Base-by-base conservation (phyloP, 2,888 invertebrate species). In the Dryadula phaetusa region DNA sequence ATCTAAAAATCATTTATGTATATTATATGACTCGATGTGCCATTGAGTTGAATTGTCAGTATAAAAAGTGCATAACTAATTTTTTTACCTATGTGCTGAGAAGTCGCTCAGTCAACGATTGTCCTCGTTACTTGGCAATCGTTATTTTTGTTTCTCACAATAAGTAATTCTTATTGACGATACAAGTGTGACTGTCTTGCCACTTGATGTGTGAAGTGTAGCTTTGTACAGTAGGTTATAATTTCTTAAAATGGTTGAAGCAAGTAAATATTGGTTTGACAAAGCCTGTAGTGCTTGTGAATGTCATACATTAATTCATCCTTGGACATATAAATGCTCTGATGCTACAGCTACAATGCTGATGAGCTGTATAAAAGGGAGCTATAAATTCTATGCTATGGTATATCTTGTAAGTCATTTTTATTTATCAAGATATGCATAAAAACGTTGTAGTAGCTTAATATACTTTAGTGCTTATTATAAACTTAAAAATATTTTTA, bases 371-470 rank as follows among this genome's bases (percentile, higher is more conserved):
- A 86, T 93, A 25, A 88, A 82, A 76, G 93, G 93, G 65, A 90
- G 90, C 72, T 93, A 93, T 73, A 92, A 92, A 72, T 93, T 93
- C 67, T 93, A 93, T 82, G 92, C 93, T 0, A 89, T 90, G 87
- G 89, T 93, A 2, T 93, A 93, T 69, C 77, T 92, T 75, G 93
- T 93, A 81, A 91, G 93, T 91, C 16, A 28, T 5, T 10, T 8
- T 10, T 32, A 16, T 52, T 52, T 32, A 28, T n/a, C n/a, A 40
- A n/a, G 3, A 40, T 40, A n/a, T 6, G 8, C 6, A 4, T 14
- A 42, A 16, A 42, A 42, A 16, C 16, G 37, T 37, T 37, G 37
- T 12, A 37, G 2, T 37, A 6, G 3, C 12, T 37, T 37, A 0
- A 12, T 12, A 12, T 12, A 12, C 37, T 37, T n/a, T n/a, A n/a